A percentile compares a stretch with the other conserved stretches of the same genome.
These are phyloP conservation scores for Creontiades dilutus DNA, from an alignment of 2,888 invertebrate species.

Conservation along the genomic window DNA sequence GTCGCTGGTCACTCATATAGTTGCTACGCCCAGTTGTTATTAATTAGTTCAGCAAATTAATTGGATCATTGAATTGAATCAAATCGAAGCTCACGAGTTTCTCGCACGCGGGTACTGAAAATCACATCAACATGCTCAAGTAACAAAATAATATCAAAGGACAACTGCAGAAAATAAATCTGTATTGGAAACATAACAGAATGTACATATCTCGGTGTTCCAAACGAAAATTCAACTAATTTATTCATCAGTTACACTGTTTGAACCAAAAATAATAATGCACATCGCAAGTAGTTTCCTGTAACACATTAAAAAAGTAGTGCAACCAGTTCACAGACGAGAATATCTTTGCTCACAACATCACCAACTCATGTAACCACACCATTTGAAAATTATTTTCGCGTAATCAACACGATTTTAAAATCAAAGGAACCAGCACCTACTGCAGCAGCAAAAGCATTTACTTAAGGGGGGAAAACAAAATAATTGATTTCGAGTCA, in stretches of 20 bases:
- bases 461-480: slow-evolving; percentile 47
- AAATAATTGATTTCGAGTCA: not conserved
- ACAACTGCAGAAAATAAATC: slow-evolving; percentile 17
- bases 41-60: not conserved
- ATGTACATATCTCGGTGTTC: slow-evolving; percentile 24
- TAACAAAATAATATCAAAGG: slow-evolving; percentile 32
- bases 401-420: not conserved
- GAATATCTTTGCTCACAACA: slow-evolving; percentile 53
- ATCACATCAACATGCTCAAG: slow-evolving; percentile 41
- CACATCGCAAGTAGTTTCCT: slow-evolving; percentile 1
- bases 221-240: not conserved
- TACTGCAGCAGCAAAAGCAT: slow-evolving; percentile 43
- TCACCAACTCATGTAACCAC: slow-evolving; percentile 61
- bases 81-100: slow-evolving; percentile 39
- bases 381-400: slow-evolving; percentile 32
- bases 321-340: slow-evolving; percentile 23
- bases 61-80: not conserved
- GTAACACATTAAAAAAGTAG: slow-evolving; percentile 22
- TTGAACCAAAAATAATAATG: slow-evolving; percentile 30
- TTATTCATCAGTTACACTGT: slow-evolving; percentile 12
- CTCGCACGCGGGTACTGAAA: slow-evolving; percentile 32
- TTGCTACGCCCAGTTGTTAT: not conserved
- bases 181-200: slow-evolving; percentile 14
- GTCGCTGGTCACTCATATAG: not conserved
- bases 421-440: not conserved